Base-by-base conservation (phyloP, 2,888 invertebrate genomes). In the Stenchaetothrips biformis region DNA sequence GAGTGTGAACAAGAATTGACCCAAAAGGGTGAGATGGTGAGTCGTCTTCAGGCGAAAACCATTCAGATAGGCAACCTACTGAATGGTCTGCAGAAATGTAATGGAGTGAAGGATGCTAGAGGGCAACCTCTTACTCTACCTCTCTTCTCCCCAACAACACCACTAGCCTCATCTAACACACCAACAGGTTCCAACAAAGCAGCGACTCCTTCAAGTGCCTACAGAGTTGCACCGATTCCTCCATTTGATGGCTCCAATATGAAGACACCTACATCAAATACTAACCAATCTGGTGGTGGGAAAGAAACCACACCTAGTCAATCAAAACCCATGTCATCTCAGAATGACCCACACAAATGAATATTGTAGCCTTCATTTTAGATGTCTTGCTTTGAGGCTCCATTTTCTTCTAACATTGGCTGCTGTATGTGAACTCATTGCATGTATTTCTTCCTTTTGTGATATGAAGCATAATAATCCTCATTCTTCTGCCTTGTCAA, bases 1-100 rank as follows among this genome's bases (percentile, higher is more conserved):
- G 96, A 96, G 90, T 96, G 96, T 90, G 97, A 98, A 89, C 92
- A 92, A 90, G 96, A 97, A 88, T 90, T 98, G 87, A 96, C 96
- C 86, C 96, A 97, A 90, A 98, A 98, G 88, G 96, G 96, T 85
- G 96, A 97, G 89, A 93, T 97, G 92, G 97, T 98, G 85, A 93
- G 94, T 87, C 93, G 96, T 85, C 93, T 98, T 85, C 98, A 98
- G 89, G 94, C 93, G 86, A 98, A 97, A 90, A 96, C 97, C 85
- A 94, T 94, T 86, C 96, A 97, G 89, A 96, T 98, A 88, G 96
- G 96, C 89, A 94, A 95, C 90, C 94, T 96, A 87, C 92, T 96
- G 85, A 92, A 92, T 89, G 95, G 95, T 89, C 91, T 96, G 86
- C 95, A 96, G 89, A 95, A 94, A 89, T 94, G 93, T 88, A 93